phyloP scores from a whole-genome alignment of 2,113 vertebrate species.

The Melanocharis versteri region DNA sequence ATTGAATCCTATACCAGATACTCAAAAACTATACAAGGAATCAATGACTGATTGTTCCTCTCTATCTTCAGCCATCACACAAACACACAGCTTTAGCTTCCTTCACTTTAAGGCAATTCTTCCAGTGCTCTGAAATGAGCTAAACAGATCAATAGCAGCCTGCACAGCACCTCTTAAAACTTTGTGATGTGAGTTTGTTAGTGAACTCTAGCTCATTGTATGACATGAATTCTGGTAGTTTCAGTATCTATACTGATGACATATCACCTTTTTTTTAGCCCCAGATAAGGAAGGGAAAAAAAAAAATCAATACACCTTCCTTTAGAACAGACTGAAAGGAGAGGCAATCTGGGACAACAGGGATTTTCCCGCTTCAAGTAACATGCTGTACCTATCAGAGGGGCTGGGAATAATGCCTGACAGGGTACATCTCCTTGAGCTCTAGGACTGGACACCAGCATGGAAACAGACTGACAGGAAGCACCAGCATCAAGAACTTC shows the following conservation, averaged over 20 bases:
- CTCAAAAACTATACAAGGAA: not conserved
- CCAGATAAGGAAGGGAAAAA: accelerated
- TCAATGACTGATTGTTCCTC: not conserved
- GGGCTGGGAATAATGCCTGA: not conserved
- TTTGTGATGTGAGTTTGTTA: not conserved
- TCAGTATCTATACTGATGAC: not conserved
- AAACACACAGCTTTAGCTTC: not conserved
- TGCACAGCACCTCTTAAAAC: not conserved
- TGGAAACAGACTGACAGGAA: not conserved
- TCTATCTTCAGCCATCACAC: not conserved
- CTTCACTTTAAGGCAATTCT: not conserved
- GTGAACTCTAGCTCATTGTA: not conserved
- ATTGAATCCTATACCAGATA: not conserved
- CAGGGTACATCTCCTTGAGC: not conserved
- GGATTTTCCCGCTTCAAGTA: not conserved
- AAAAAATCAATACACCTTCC: not conserved
- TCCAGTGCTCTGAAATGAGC: not conserved
- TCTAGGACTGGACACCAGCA: not conserved
- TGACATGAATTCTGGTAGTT: not conserved
- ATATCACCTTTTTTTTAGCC: not conserved
- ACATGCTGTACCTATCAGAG: not conserved
- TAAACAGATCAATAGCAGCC: not conserved
- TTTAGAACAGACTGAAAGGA: not conserved
- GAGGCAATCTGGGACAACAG: not conserved
- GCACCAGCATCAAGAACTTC: not conserved